Percentiles rank a stretch among this genome's conserved stretches.
phyloP scores from a whole-genome alignment of 2,113 vertebrate genomes.

The Oreotrochilus melanogaster region DNA sequence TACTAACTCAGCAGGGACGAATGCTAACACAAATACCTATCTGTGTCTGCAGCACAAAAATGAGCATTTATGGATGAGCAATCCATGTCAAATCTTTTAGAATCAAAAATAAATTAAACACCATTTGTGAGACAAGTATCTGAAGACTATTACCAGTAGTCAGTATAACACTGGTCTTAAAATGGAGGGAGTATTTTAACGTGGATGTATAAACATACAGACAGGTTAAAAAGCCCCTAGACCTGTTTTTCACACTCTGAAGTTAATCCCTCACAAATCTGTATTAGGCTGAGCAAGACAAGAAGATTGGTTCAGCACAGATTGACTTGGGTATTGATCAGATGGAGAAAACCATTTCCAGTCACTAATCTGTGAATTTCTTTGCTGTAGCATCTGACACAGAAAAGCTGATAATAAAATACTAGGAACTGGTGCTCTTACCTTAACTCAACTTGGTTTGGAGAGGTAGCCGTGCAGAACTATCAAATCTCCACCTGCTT shows the following conservation, averaged over 20 bases:
- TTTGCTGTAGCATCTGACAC: background rate
- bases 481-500: constrained; percentile 4
- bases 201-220: background rate
- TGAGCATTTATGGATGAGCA: background rate
- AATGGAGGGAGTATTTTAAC: background rate
- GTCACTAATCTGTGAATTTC: background rate
- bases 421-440: background rate
- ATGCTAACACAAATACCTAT: constrained; percentile 25
- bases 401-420: background rate
- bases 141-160: background rate
- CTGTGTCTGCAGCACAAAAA: constrained; percentile 33
- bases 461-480: background rate
- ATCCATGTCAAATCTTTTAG: background rate
- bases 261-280: background rate
- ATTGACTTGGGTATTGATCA: background rate
- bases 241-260: background rate
- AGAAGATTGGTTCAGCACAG: background rate
- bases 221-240: background rate
- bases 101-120: background rate
- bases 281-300: background rate
- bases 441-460: background rate
- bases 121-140: background rate
- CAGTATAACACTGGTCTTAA: background rate
- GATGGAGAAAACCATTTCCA: background rate
- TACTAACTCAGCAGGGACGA: constrained; percentile 28